Evolutionary conservation across 2,888 invertebrate species (phyloP).

Genomic region (Agrotis ipsilon): DNA sequence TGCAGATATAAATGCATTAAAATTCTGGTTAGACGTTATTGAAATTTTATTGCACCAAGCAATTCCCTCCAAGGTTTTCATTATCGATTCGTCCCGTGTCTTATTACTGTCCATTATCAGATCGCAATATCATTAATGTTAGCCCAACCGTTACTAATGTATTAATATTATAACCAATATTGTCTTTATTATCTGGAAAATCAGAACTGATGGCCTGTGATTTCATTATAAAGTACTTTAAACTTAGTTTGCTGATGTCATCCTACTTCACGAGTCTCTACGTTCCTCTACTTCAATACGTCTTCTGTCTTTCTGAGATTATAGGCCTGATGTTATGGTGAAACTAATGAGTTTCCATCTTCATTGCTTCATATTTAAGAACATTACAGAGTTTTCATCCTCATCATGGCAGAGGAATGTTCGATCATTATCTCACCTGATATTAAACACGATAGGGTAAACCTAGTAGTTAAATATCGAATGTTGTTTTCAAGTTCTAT

Average conservation of each 20-base stretch:
- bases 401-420: neutral
- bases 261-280: too few species aligned
- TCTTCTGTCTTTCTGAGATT: too few species aligned
- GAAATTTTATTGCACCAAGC: constrained; percentile 12
- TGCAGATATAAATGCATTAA: neutral
- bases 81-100: constrained; percentile 17
- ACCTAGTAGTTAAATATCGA: neutral
- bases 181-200: constrained; percentile 14
- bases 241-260: neutral
- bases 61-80: constrained; percentile 11
- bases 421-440: neutral
- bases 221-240: constrained; percentile 1
- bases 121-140: constrained; percentile 23
- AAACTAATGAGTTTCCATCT: neutral
- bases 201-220: neutral
- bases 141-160: constrained; percentile 22
- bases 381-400: neutral
- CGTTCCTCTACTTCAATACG: too few species aligned
- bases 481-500: neutral
- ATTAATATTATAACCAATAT: constrained; percentile 11
- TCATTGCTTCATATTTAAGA: neutral
- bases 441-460: neutral
- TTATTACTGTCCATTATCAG: constrained; percentile 12
- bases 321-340: too few species aligned
- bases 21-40: constrained; percentile 1